Evolutionary conservation across 2,113 vertebrate genomes (phyloP).

Genomic region (Scomber colias): DNA sequence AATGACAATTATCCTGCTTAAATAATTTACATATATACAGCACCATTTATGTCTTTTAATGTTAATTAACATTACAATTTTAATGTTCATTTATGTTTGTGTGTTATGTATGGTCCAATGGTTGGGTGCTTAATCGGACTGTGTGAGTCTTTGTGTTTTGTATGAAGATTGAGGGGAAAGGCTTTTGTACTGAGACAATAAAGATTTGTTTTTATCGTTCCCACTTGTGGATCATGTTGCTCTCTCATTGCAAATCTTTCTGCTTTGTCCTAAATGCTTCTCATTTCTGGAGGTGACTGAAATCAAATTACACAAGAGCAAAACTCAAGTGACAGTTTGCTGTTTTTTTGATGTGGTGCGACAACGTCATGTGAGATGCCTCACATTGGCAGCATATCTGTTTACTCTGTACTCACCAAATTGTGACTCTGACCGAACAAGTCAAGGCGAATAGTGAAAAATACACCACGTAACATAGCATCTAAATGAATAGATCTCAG

Average conservation of each 20-base stretch:
- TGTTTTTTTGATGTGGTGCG: background rate
- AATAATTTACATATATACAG: conserved; percentile 9
- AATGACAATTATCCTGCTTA: background rate
- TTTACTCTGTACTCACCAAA: background rate
- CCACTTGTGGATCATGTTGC: conserved; percentile 39
- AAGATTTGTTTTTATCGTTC: conserved; percentile 64
- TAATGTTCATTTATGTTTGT: background rate
- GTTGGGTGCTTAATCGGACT: conserved; percentile 8
- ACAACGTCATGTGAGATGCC: background rate
- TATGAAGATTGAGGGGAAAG: conserved; percentile 48
- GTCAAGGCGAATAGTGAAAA: too few species aligned
- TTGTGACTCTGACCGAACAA: too few species aligned
- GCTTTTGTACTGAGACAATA: conserved; percentile 72
- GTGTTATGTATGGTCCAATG: background rate
- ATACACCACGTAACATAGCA: background rate
- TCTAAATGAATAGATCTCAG: background rate
- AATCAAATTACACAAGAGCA: conserved; percentile 35
- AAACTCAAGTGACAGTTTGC: background rate
- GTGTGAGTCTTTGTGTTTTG: conserved; percentile 26
- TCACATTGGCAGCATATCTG: background rate
- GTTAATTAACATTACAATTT: background rate
- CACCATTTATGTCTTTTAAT: background rate
- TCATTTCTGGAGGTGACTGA: background rate
- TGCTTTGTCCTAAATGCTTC: conserved; percentile 14
- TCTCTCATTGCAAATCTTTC: conserved; percentile 7